Base-by-base conservation (phyloP, 2,888 invertebrate genomes). In the Drosophila basisetae region DNA sequence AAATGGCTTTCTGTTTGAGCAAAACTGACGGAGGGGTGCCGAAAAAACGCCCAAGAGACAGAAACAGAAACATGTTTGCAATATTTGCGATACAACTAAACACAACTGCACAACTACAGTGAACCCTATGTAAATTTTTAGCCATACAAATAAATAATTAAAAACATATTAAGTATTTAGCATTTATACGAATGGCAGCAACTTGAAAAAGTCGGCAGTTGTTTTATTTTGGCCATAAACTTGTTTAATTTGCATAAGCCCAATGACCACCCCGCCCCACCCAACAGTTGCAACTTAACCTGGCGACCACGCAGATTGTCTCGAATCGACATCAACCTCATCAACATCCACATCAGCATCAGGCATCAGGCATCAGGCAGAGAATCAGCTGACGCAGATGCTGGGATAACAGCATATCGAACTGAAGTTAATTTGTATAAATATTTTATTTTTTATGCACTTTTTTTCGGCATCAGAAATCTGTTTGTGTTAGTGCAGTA, bases 171-270 rank as follows among this genome's bases (percentile, higher is more conserved):
- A 68, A 83, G 49, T 63, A 61, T 56, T 65, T 61, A 64, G 55
- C 31, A 37, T 18, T 58, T 49, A 47, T 56, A 56, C 25, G 7
- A 55, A 18, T 37, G 73, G 63, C 68, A 69, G 66, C 77, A 83
- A 80, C 71, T 82, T 66, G 61, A 56, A 69, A 43, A 71, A 59
- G 61, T 62, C 68, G 54, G 69, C 67, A 69, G 69, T 81, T 76
- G 73, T 76, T 73, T n/a, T 13, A n/a, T 56, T 78, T 91, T 78
- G 87, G 78, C 85, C 76, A 73, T 73, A 76, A 88, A 88, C 87
- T 89, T 76, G 91, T 91, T 88, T 87, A 76, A 89, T 88, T 88
- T 88, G 89, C 91, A 91, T 91, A 90, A 75, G 67, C 25, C 66
- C 75, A 61, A 39, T 65, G 65, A 53, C 73, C 66, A 22, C 39